Base-by-base conservation (phyloP, 1,140 invertebrate species). In the Stenopsyche tienmushanensis region DNA sequence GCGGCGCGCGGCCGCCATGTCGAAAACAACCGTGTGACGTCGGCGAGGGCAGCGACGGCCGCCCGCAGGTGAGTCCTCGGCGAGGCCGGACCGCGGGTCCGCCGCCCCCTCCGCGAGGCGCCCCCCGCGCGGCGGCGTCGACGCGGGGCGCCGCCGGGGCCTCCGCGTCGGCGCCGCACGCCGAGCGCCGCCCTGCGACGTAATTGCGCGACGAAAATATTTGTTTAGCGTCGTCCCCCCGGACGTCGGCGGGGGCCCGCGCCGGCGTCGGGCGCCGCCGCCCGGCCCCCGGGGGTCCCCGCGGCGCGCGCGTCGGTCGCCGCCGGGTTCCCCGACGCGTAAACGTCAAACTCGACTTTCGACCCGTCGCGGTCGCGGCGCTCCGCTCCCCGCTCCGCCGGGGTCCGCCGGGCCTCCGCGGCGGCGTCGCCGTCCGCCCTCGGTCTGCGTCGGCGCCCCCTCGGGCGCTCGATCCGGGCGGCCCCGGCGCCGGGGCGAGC, bases 1-100 rank as follows among this genome's bases (percentile, higher is more conserved):
- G 57, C 57, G 57, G 44, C 44, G 44, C 44, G 44, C 10, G 44
- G 10, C 44, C 57, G 59, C 59, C 59, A 62, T 62, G 59, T 62
- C 52, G 59, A 62, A 62, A 62, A 62, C 59, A 62, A 52, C 23
- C 45, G 41, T 23, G 59, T 62, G 57, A 60, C 57, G 57, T 60
- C 57, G 57, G 42, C 57, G 41, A 5, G 3, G 49, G 15, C 8
- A 21, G 49, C 23, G 49, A 8, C 9, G 49, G 23, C 10, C 49
- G 45, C 57, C 42, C n/a, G n/a, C n/a, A n/a, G n/a, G n/a, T n/a
- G n/a, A n/a, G 20, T 23, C 21, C 29, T 21, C 10, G 18, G 5
- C 21, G 17, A 26, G 9, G 13, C 7, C 39, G 1, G 39, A n/a
- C 10, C 39, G 41, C 2, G n/a, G 20, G 13, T 29, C 13, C 21